Evolutionary conservation across 2,797 vertebrate species (phyloP), one percentile per base, ranked within the genome.

Genomic region (Lacerta agilis): DNA sequence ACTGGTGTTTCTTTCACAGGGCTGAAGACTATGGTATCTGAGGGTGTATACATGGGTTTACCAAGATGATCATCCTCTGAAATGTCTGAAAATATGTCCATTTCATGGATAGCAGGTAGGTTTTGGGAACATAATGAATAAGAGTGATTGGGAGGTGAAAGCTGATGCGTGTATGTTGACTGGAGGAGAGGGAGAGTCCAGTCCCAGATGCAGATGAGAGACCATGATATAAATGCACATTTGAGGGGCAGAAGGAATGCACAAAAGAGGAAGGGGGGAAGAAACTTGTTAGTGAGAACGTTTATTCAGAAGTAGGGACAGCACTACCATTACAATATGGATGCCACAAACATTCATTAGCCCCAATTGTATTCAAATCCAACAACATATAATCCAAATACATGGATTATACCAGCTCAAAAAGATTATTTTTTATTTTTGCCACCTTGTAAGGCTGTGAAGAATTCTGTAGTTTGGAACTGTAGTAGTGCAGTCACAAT

Each of bases 81-180:
- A 97, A 98, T 98, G 95, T 98, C 98, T 45, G 98, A 99, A 80
- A 98, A 96, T 82, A 97, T 91, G 88, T 99, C 98, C 5, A 98
- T 88, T 97, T 99, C 98, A 0, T 97, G 98, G 96, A 98, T 97
- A 33, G 98, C 96, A 93, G 97, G 95, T 25, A 98, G 95, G 89
- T 94, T 88, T 93, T 96, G 96, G 58, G 97, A 96, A 88, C 97
- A 96, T 91, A 97, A 97, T 93, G 98, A 97, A 87, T 96, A 94
- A 78, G 96, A 97, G 91, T 95, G 96, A 41, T 97, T 97, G 92
- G 93, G 89, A 15, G 97, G 97, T 87, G 97, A 97, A 27, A 97
- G 94, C 0, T 97, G 97, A 86, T 97, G 98, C 95, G 97, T 85
- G 91, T 97, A 97, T 94, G 97, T 94, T 73, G 97, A 97, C 97